Percentiles rank a stretch among this genome's conserved stretches.
Conservation (phyloP, 2,888 invertebrate genomes). For the Cosmia pyralina region DNA sequence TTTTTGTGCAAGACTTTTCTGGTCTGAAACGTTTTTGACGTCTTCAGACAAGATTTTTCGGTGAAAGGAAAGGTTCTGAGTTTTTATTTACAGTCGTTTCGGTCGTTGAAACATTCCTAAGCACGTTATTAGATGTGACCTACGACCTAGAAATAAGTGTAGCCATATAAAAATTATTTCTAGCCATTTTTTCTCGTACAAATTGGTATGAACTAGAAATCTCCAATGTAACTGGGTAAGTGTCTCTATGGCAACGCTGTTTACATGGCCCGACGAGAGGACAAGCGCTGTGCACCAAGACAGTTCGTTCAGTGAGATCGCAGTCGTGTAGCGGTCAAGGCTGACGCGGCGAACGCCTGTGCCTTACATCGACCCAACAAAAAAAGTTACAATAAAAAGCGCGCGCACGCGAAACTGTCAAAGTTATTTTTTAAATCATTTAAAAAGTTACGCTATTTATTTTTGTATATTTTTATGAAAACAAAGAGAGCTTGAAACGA, state of each 20-base stretch:
- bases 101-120: not conserved
- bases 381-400: conserved; percentile 81
- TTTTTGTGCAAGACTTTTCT: not conserved
- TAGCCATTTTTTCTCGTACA: conserved; percentile 36
- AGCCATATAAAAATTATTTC: conserved; percentile 19
- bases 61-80: not conserved
- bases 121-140: not conserved
- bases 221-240: conserved; percentile 68
- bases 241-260: conserved; percentile 67
- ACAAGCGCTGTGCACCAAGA: conserved; percentile 77
- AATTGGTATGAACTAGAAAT: conserved; percentile 62
- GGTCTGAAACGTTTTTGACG: not conserved
- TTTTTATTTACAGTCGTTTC: not conserved
- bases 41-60: not conserved
- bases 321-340: conserved; percentile 88
- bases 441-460: conserved; percentile 57
- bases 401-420: conserved; percentile 85
- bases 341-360: conserved; percentile 77
- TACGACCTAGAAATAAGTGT: conserved; percentile 16
- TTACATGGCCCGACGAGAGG: conserved; percentile 81
- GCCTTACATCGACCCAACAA: conserved; percentile 67
- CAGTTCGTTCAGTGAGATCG: conserved; percentile 83
- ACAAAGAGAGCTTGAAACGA: conserved; percentile 41
- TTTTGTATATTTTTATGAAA: conserved; percentile 51
- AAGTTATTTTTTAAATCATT: conserved; percentile 65